Evolutionary conservation across 1,140 invertebrate species (phyloP), one percentile per base, ranked within the genome.

Genomic region (Tribolium madens): DNA sequence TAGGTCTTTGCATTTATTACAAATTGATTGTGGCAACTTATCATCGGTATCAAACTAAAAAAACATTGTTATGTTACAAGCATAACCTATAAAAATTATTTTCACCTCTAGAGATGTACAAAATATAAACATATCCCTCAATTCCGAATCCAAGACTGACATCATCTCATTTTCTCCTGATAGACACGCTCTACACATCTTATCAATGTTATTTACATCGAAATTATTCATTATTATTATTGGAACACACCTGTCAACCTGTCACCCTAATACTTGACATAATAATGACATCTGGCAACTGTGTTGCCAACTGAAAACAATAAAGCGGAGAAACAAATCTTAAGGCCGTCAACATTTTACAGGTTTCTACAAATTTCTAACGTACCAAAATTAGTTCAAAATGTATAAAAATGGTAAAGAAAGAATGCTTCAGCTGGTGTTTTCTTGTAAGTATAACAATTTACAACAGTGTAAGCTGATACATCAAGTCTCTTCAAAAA

Each of bases 111-210:
- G 50, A 6, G 77, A 80, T 36, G 81, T 81, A 36, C 80, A 82
- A 13, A 68, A 81, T 31, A 31, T 68, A 52, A 78, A 81, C 57
- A 81, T 81, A 14, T 77, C 74, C 15, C 18, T 73, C 42, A 77
- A 53, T 47, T 76, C 68, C 3, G 52, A 21, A 10, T 81, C 75
- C 6, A 75, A 69, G 6, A 80, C 15, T 9, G 81, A 80, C 31
- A 52, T 57, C 57, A 79, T 77, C 13, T 80, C 76, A 13, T 74
- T 36, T 36, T 78, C 73, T 75, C 79, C 78, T 53, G 70, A 42
- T 26, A 82, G 68, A 73, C 81, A 82, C 6, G 74, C 77, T 76
- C 81, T 69, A 71, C 81, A 82, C 15, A 80, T 69, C 79, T 80
- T 82, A 46, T 78, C 72, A 6, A 50, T 7, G 17, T 72, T 72